phyloP scores from a whole-genome alignment of 2,888 invertebrate genomes.

The Drosophila melanocephala region DNA sequence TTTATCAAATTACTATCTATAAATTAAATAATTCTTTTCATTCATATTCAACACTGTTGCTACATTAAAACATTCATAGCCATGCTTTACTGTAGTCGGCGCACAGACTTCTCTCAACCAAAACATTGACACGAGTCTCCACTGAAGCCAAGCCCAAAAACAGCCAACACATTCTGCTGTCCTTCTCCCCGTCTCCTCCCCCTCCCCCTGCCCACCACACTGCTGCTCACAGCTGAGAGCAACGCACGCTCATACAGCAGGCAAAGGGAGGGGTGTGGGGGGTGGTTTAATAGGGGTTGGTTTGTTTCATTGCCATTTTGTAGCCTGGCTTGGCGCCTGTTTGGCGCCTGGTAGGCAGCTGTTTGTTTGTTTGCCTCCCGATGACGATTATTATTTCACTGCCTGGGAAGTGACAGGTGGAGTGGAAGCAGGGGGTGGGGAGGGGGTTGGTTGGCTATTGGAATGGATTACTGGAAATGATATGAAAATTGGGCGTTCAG shows the following conservation, averaged over 20 bases:
- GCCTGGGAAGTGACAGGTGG: slow-evolving; percentile 61
- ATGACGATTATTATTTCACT: slow-evolving; percentile 59
- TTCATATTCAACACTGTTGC: neutral
- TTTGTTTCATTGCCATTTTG: slow-evolving; percentile 75
- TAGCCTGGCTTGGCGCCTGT: slow-evolving; percentile 54
- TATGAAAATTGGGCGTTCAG: slow-evolving; percentile 73
- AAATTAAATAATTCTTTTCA: neutral
- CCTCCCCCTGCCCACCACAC: slow-evolving; percentile 9
- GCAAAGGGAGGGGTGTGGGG: neutral
- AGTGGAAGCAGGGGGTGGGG: slow-evolving; percentile 1
- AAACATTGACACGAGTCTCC: slow-evolving; percentile 31
- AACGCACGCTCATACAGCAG: slow-evolving; percentile 27
- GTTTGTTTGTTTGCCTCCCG: slow-evolving; percentile 46
- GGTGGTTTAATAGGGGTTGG: neutral
- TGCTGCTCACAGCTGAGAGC: slow-evolving; percentile 64
- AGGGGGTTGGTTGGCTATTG: neutral
- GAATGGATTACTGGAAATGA: neutral
- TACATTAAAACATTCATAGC: neutral
- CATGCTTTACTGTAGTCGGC: slow-evolving; percentile 43
- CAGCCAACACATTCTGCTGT: slow-evolving; percentile 2
- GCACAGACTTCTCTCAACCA: slow-evolving; percentile 48
- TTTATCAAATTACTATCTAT: neutral
- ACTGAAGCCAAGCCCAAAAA: slow-evolving; percentile 23
- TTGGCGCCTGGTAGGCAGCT: slow-evolving; percentile 79
- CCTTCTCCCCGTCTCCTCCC: neutral